Base-by-base conservation (phyloP, 1,140 invertebrate genomes). In the Hycleus cichorii region DNA sequence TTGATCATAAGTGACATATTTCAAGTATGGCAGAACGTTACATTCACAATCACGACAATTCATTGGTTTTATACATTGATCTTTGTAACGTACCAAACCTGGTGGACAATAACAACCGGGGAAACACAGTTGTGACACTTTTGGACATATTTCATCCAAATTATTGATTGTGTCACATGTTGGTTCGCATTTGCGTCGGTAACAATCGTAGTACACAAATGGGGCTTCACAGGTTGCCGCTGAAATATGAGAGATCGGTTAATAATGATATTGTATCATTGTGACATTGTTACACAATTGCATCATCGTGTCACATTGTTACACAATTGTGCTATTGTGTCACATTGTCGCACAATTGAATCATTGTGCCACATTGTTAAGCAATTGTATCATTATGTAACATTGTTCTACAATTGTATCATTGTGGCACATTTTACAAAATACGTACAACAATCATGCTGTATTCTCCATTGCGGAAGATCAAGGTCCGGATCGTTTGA, bases 101-200 rank as follows among this genome's bases (percentile, higher is more conserved):
- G 87, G 82, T 1, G 89, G 88, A 68, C 90, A 92, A 72, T 89
- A 92, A 72, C 90, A 93, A 39, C 90, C 90, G 1, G 87, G 80
- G 69, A 89, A 88, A 69, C 90, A 92, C 9, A 81, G 76, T 8
- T 83, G 81, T 0, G 80, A 75, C 42, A 83, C 75, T 24, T 75
- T 61, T 0, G 86, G 81, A 65, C 88, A 90, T 0, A 77, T 64
- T 5, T 55, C 47, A 45, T 82, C 74, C 0, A 79, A 69, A 49
- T 83, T 76, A 39, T 78, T 75, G 38, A 87, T 62, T 53, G 81
- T 82, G 47, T 82, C 78, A 65, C 90, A 93, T 0, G 81, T 82
- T 2, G 81, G 80, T 68, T 91, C 89, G 72, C 90, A 92, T 47
- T 76, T 71, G 49, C 76, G 76, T 58, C 83, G 82, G 70, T 84